Conservation (phyloP, 2,797 vertebrate species). For the Remorina albescens region DNA sequence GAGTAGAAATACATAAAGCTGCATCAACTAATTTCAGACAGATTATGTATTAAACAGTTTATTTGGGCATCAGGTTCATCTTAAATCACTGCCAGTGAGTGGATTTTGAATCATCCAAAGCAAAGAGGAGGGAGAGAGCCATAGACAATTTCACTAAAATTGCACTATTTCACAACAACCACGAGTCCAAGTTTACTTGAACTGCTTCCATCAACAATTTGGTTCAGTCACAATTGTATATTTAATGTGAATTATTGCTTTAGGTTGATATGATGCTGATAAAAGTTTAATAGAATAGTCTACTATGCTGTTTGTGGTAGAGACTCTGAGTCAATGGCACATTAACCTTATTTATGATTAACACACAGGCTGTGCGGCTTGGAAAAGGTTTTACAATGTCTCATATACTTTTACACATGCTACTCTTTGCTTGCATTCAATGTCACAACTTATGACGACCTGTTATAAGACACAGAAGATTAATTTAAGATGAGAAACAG, state of each 20-base stretch:
- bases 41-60: constrained; percentile 24
- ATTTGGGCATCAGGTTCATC: constrained; percentile 17
- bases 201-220: neutral
- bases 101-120: constrained; percentile 1
- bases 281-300: neutral
- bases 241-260: constrained; percentile 3
- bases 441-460: neutral
- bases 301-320: neutral
- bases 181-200: constrained; percentile 7
- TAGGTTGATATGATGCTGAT: neutral
- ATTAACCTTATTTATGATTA: constrained; percentile 3
- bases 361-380: neutral
- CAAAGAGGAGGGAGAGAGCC: constrained; percentile 26
- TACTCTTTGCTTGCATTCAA: neutral
- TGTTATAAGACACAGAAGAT: constrained; percentile 12
- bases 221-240: neutral
- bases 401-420: neutral
- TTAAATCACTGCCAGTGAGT: constrained; percentile 34
- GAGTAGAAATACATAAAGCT: neutral
- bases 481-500: constrained; percentile 23
- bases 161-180: constrained; percentile 8
- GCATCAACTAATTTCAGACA: constrained; percentile 5
- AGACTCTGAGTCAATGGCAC: neutral
- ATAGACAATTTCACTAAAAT: constrained; percentile 38
- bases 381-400: constrained; percentile 1